These are phyloP conservation scores for Sisyra terminalis DNA, from an alignment of 2,888 invertebrate species.

Conservation along the genomic window DNA sequence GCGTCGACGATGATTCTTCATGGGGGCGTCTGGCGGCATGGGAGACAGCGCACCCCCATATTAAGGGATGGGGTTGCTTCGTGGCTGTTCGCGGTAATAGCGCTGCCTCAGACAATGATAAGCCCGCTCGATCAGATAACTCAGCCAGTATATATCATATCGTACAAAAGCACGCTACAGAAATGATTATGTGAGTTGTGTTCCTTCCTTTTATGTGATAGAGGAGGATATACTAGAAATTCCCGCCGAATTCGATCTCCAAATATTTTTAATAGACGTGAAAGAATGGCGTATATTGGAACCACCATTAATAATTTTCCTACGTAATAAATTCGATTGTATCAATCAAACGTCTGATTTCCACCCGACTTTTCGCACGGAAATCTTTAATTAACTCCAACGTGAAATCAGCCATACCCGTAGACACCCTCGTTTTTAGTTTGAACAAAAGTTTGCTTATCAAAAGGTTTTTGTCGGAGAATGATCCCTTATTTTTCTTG, in stretches of 20 bases:
- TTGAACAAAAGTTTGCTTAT: no score
- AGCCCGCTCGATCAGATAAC: constrained; percentile 15
- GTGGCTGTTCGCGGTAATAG: constrained; percentile 13
- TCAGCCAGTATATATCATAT: constrained; percentile 22
- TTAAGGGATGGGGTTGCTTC: constrained; percentile 1
- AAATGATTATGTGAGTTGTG: constrained; percentile 28
- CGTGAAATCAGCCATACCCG: no score
- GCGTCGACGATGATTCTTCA: neutral
- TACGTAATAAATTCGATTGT: no score
- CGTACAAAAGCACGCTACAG: constrained; percentile 25
- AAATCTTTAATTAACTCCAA: no score
- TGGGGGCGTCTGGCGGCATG: neutral
- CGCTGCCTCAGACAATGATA: constrained; percentile 16
- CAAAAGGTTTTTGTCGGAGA: no score
- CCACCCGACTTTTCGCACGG: no score
- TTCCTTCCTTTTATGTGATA: constrained; percentile 26
- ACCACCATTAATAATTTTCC: no score
- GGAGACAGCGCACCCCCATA: constrained; percentile 1
- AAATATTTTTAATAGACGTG: neutral
- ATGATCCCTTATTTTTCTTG: no score
- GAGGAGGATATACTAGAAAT: neutral
- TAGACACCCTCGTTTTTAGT: no score
- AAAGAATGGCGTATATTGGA: no score
- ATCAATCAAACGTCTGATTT: no score
- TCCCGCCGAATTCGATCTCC: neutral